Percentiles rank a stretch among this genome's conserved stretches.
phyloP scores from a whole-genome alignment of 2,113 vertebrate genomes.

The Cyrtonyx montezumae region DNA sequence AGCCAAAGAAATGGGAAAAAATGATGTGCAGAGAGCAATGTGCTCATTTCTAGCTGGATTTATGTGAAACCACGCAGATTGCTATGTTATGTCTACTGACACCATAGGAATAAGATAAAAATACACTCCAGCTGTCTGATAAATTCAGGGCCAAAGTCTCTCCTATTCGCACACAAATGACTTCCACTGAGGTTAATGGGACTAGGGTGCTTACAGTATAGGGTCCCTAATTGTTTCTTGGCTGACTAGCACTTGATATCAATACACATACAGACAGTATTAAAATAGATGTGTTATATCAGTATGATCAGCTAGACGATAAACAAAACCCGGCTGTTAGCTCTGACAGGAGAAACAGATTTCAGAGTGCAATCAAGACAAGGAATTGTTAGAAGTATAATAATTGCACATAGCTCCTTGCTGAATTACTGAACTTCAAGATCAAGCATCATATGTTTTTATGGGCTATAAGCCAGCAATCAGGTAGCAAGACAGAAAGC shows the following conservation, averaged over 20 bases:
- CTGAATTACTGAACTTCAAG: not conserved
- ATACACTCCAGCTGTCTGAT: conserved; percentile 15
- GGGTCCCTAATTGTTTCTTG: conserved; percentile 43
- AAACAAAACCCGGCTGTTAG: not conserved
- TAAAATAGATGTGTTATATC: conserved; percentile 44
- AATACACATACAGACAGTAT: not conserved
- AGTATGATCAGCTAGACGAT: conserved; percentile 23
- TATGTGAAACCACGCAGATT: not conserved
- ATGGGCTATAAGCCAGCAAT: not conserved
- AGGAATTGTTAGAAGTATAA: not conserved
- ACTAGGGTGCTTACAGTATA: not conserved
- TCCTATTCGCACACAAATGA: not conserved
- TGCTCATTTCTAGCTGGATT: conserved; percentile 1
- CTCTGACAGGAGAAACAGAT: not conserved
- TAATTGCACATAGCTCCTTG: not conserved
- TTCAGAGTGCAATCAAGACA: not conserved
- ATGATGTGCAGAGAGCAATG: not conserved
- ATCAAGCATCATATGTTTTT: not conserved
- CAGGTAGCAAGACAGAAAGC: conserved; percentile 14
- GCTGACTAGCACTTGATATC: not conserved
- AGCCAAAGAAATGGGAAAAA: conserved; percentile 9
- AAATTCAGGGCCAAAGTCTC: conserved; percentile 20
- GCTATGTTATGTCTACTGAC: conserved; percentile 51
- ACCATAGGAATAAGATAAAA: conserved; percentile 45
- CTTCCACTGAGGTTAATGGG: conserved; percentile 41